Conservation (phyloP, 1,140 invertebrate species). For the Piezodorus guildinii region DNA sequence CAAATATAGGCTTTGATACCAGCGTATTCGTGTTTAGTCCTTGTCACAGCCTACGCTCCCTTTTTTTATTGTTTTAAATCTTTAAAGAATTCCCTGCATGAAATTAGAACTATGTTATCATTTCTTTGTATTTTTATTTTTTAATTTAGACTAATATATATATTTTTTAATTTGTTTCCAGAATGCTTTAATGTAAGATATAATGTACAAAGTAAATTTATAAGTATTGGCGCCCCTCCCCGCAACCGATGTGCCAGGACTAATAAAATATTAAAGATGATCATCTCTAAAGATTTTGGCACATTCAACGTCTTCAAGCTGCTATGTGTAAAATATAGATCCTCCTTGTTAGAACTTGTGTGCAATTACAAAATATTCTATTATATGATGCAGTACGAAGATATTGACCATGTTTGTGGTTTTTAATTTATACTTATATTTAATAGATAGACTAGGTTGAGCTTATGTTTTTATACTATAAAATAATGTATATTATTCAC, state of each 20-base stretch:
- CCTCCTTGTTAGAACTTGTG: conserved; percentile 8
- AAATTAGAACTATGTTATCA: too few relatives aligned
- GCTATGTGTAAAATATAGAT: background rate
- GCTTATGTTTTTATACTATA: conserved; percentile 6
- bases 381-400: background rate
- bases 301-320: conserved; percentile 1
- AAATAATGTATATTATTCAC: conserved; percentile 9
- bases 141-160: background rate
- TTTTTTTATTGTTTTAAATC: too few relatives aligned
- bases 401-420: conserved; percentile 8
- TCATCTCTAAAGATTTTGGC: background rate
- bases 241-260: conserved; percentile 11
- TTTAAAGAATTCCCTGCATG: too few relatives aligned
- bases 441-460: conserved; percentile 6
- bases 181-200: conserved; percentile 15
- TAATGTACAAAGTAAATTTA: conserved; percentile 10
- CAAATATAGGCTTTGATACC: too few relatives aligned
- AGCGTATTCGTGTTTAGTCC: too few relatives aligned
- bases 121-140: background rate
- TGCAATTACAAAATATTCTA: conserved; percentile 2
- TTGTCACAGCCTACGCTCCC: too few relatives aligned
- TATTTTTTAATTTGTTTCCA: conserved; percentile 10
- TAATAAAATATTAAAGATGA: background rate
- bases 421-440: conserved; percentile 9
- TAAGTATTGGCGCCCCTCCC: conserved; percentile 9